Evolutionary conservation across 2,797 vertebrate genomes (phyloP), one percentile per base, ranked within the genome.

Genomic region (Sebastiscus tertius): DNA sequence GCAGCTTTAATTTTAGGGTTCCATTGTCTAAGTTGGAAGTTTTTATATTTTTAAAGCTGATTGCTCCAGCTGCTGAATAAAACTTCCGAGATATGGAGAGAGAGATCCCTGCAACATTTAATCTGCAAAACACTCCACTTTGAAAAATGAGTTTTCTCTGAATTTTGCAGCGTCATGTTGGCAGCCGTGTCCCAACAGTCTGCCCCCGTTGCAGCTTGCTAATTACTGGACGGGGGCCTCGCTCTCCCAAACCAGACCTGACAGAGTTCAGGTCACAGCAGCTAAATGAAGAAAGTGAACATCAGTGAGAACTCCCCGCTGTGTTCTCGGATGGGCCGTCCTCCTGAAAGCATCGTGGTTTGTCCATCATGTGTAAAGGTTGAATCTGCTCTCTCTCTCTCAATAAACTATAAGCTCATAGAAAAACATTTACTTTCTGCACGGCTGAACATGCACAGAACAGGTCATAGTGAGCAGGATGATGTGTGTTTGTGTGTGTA

Each of bases 361-460:
- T 75, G 75, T 84, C 62, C 27, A 7, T 81, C 69, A 42, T 71
- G 84, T 79, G 77, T 56, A 68, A 82, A 84, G 79, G 79, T 77
- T 77, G 70, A 83, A 87, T 36, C 66, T 55, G 73, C 64, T 80
- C 75, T 79, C 36, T 36, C 76, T 82, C 76, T 82, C 79, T 84
- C 59, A 71, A 49, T 77, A 61, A 82, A 71, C 42, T 72, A 46
- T 46, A 42, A 75, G 81, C 79, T 71, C 65, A 62, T 75, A 29
- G 77, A 73, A 77, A 83, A 88, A 87, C 75, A 91, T 83, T 83
- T 65, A 60, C 66, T 69, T 56, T 73, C 74, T 58, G 83, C 78
- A 66, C 65, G 77, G 77, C 31, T 83, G 59, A 56, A 63, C 59
- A 63, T 22, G 31, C 59, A 88, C 68, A 60, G 63, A 73, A 60